Evolutionary conservation across 2,113 vertebrate genomes (phyloP).

Genomic region (Pedionomus torquatus): DNA sequence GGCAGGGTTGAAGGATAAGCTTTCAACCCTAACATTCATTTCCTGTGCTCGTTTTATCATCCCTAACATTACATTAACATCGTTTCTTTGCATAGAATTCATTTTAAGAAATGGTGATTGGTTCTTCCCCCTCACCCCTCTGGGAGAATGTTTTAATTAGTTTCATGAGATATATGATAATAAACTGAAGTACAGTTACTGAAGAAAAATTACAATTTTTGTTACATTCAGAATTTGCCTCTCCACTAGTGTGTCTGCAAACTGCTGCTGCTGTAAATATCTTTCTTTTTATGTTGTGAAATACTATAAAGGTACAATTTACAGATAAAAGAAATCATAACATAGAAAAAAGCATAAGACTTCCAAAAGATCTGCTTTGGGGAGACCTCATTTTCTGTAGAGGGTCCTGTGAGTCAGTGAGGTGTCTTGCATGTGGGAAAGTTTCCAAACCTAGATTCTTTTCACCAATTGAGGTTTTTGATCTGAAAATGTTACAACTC

Average conservation of each 20-base stretch:
- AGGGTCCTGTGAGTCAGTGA: not conserved
- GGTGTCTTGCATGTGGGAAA: slow-evolving; percentile 13
- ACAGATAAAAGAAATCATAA: not conserved
- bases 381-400: not conserved
- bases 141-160: slow-evolving; percentile 45
- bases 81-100: slow-evolving; percentile 6
- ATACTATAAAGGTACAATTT: not conserved
- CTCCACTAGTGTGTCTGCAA: not conserved
- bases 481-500: slow-evolving; percentile 46
- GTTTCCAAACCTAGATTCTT: slow-evolving; percentile 52
- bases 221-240: not conserved
- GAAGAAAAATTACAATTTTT: not conserved
- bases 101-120: slow-evolving; percentile 35
- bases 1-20: slow-evolving; percentile 21
- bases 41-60: slow-evolving; percentile 61
- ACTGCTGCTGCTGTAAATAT: not conserved
- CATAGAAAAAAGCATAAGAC: not conserved
- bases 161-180: slow-evolving; percentile 34
- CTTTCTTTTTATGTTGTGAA: not conserved
- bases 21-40: slow-evolving; percentile 42
- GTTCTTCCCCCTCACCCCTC: slow-evolving; percentile 25
- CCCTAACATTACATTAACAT: slow-evolving; percentile 11
- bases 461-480: slow-evolving; percentile 3
- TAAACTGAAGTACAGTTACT: not conserved
- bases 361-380: not conserved